A percentile compares a stretch with the other conserved stretches of the same genome.
These are phyloP conservation scores for Halcyon badia DNA, from an alignment of 2,797 vertebrate species.

Conservation along the genomic window DNA sequence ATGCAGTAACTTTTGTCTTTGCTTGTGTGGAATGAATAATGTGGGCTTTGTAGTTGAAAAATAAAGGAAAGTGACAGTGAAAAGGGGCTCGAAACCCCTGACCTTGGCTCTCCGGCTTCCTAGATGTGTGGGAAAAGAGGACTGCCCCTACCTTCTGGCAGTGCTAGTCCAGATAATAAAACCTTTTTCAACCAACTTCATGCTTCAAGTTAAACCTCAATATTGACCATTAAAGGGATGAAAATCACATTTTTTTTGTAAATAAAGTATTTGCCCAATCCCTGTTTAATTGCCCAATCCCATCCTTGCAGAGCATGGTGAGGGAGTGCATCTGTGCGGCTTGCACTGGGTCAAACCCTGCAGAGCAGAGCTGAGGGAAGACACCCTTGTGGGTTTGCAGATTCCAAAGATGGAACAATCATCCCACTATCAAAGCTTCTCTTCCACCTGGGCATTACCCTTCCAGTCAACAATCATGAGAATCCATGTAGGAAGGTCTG, in stretches of 20 bases:
- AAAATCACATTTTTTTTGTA: not conserved
- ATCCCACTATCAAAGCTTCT: not conserved
- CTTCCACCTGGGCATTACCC: not conserved
- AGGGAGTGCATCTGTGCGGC: not conserved
- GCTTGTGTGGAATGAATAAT: not conserved
- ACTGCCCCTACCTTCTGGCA: not conserved
- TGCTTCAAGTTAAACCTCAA: not conserved
- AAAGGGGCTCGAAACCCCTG: not conserved
- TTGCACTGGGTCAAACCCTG: not conserved
- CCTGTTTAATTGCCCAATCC: not conserved
- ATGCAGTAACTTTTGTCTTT: not conserved
- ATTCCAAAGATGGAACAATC: not conserved
- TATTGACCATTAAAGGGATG: not conserved
- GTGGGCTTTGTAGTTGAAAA: not conserved
- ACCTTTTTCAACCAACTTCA: not conserved
- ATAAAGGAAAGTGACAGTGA: not conserved
- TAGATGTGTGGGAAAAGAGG: not conserved
- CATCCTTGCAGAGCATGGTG: not conserved
- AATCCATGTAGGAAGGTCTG: not conserved
- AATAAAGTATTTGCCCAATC: not conserved
- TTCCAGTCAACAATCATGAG: not conserved
- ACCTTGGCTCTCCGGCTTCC: not conserved
- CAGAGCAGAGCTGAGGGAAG: not conserved
- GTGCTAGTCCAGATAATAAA: not conserved
- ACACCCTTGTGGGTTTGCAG: not conserved